These are phyloP conservation scores for Cavia aperea DNA, from an alignment of 2,113 vertebrate species.

Conservation along the genomic window DNA sequence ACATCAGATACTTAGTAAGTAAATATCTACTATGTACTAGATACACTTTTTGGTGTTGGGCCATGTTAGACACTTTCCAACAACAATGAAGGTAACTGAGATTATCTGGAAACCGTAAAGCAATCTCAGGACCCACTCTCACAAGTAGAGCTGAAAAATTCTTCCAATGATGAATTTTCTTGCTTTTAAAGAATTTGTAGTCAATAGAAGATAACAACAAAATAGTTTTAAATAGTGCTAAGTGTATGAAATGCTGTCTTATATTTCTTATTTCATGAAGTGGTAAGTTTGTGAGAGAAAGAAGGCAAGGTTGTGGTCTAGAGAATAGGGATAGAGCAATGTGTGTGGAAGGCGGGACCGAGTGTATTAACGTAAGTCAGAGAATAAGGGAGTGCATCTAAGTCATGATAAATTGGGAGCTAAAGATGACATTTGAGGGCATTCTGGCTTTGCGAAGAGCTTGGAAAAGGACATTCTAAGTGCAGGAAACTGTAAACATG, in stretches of 20 bases:
- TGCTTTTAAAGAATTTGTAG: background rate
- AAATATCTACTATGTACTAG: background rate
- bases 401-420: background rate
- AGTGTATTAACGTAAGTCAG: rapidly evolving
- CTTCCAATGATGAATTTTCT: background rate
- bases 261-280: background rate
- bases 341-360: background rate
- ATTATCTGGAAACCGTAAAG: background rate
- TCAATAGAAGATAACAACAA: background rate
- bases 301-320: background rate
- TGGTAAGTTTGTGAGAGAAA: background rate
- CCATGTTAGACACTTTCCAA: background rate
- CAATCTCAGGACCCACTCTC: background rate
- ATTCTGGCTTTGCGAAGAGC: background rate
- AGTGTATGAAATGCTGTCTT: background rate
- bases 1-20: background rate
- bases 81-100: background rate
- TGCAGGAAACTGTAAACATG: background rate
- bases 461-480: background rate
- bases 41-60: background rate
- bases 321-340: background rate
- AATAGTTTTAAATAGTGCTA: background rate
- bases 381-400: background rate
- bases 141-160: background rate
- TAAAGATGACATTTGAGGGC: background rate